Percentiles rank a stretch among this genome's conserved stretches.
Evolutionary conservation across 1,140 invertebrate genomes (phyloP).

Genomic region (Drosophila busckii): DNA sequence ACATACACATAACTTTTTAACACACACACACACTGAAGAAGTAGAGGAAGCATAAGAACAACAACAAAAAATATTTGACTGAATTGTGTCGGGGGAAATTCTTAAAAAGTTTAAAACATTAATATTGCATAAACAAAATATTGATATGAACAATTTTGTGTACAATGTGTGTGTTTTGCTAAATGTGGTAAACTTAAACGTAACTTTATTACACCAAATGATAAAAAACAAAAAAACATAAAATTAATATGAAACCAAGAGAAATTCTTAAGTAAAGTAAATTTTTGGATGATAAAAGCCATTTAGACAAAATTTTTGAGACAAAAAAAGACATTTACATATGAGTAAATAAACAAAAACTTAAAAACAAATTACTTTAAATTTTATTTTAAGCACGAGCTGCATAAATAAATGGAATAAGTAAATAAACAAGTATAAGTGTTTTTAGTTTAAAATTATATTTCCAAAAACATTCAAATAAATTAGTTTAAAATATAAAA

Average conservation of each 20-base stretch:
- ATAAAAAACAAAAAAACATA: constrained; percentile 21
- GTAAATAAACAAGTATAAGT: constrained; percentile 66
- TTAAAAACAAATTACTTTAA: constrained; percentile 64
- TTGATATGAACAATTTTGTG: constrained; percentile 65
- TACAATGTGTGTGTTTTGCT: constrained; percentile 76
- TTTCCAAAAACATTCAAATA: constrained; percentile 74
- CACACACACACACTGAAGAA: too few species aligned
- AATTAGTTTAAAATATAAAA: constrained; percentile 72
- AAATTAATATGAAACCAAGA: constrained; percentile 14
- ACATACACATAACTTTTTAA: constrained; percentile 42
- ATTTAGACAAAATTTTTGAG: constrained; percentile 78
- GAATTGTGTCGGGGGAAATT: constrained; percentile 66
- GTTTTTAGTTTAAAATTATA: constrained; percentile 76
- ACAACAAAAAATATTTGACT: constrained; percentile 68
- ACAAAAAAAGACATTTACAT: constrained; percentile 76
- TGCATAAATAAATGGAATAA: constrained; percentile 48
- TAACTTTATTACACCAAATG: constrained; percentile 67
- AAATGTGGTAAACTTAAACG: constrained; percentile 72
- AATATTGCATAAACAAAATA: constrained; percentile 45
- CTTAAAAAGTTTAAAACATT: constrained; percentile 40
- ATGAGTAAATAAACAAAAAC: constrained; percentile 46
- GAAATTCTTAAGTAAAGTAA: constrained; percentile 72
- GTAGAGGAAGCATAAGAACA: too few species aligned
- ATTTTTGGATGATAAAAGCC: constrained; percentile 74
- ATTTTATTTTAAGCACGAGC: constrained; percentile 72